phyloP scores from a whole-genome alignment of 2,888 invertebrate species.

The Chalcis sispes region DNA sequence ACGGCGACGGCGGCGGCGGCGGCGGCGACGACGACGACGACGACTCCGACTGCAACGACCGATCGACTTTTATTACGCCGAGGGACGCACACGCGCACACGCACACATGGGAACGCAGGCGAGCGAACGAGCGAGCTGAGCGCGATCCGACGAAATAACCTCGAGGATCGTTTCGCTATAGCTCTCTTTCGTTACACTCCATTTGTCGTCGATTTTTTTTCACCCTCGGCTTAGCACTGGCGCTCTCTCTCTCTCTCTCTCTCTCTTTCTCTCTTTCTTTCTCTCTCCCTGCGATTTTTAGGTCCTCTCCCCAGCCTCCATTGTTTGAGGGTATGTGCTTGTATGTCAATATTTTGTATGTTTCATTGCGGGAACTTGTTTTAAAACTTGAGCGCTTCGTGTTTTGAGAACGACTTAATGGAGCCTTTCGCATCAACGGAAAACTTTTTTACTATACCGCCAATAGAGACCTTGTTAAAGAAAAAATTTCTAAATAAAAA shows the following conservation, averaged over 20 bases:
- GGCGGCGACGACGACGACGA: constrained; percentile 54
- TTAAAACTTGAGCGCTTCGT: background rate
- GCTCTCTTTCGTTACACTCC: constrained; percentile 49
- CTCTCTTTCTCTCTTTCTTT: constrained; percentile 38
- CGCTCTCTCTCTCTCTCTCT: background rate
- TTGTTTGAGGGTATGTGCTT: constrained; percentile 10
- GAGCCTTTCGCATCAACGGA: too few species aligned
- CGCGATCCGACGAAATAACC: too few species aligned
- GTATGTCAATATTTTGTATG: constrained; percentile 42
- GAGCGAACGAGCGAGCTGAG: constrained; percentile 17
- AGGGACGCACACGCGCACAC: constrained; percentile 22
- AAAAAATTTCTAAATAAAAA: too few species aligned
- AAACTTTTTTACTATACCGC: too few species aligned
- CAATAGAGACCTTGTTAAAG: too few species aligned
- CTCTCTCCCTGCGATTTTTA: constrained; percentile 8
- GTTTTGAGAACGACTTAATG: background rate
- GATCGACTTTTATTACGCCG: constrained; percentile 68
- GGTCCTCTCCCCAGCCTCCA: background rate
- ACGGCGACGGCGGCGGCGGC: constrained; percentile 57
- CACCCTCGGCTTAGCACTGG: too few species aligned
- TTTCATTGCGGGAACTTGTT: constrained; percentile 4
- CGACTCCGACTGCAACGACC: too few species aligned
- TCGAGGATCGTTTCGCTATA: constrained; percentile 3
- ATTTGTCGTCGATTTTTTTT: constrained; percentile 51
- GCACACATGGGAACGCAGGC: constrained; percentile 30